Evolutionary conservation across 2,888 invertebrate genomes (phyloP), one percentile per base, ranked within the genome.

Genomic region (Scaptomyza tumidula): DNA sequence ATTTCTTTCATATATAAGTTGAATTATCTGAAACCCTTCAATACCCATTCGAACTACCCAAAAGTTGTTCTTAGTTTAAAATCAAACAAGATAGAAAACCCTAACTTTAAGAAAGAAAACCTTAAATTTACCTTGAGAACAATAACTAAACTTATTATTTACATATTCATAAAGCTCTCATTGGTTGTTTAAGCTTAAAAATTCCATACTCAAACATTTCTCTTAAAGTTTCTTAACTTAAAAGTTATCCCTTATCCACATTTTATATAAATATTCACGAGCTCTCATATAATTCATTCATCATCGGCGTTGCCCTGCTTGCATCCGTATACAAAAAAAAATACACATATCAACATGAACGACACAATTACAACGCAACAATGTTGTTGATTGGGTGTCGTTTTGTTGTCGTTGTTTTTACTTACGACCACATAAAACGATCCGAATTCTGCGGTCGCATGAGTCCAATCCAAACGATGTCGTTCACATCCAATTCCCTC

Each of bases 341-440:
- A 78, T 75, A 70, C 69, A 75, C 60, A 67, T 67, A 66, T 67
- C 64, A 57, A 55, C 60, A 61, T 46, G 54, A 66, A 64, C 77
- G 77, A 75, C 53, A 75, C 80, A 82, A 82, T 82, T 80, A 72
- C 75, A 71, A 50, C 24, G 63, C 56, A 60, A 65, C 56, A 60
- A 58, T 74, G 61, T 50, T 60, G 62, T 54, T 68, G 61, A 39
- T 57, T 50, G 50, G 41, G 44, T 60, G 59, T 43, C 60, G 62
- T 54, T 4, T 33, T 59, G 43, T 19, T 53, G 52, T 33, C 59
- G 55, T 27, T 67, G 7, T n/a, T 74, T 74, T 70, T 89, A 94
- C 95, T 94, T 93, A 96, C 96, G 95, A 95, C 96, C 96, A 96
- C 82, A 94, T 94, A 89, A 96, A 96, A 74, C 94, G 94, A 61